Evolutionary conservation across 2,797 vertebrate genomes (phyloP).

Genomic region (Glyptemys insculpta): DNA sequence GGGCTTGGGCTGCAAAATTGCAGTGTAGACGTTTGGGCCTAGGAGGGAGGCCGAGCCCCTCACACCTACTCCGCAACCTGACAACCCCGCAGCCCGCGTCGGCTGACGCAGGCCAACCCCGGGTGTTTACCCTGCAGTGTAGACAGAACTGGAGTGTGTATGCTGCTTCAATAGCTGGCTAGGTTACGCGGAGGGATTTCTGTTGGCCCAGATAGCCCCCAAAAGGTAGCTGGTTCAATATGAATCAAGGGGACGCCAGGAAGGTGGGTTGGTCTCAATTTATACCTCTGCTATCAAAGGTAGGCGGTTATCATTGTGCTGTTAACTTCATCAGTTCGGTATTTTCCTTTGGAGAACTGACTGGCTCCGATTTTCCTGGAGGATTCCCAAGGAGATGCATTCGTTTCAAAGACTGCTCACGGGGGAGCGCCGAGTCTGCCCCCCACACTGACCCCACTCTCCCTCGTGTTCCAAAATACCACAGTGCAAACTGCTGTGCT

Average conservation of each 20-base stretch:
- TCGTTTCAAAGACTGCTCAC: background rate
- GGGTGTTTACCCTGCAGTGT: no score
- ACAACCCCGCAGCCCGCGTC: no score
- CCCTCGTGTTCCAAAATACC: background rate
- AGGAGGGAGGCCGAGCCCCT: no score
- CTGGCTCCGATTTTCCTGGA: background rate
- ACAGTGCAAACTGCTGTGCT: background rate
- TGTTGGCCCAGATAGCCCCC: background rate
- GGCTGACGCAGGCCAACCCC: no score
- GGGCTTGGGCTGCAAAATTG: no score
- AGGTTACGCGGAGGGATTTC: background rate
- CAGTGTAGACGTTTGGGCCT: no score
- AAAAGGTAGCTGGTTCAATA: background rate
- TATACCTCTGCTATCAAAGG: background rate
- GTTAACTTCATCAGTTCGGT: no score
- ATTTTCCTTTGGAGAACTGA: no score
- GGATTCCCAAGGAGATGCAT: background rate
- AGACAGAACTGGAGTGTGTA: no score
- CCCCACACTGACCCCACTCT: background rate
- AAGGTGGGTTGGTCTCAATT: background rate
- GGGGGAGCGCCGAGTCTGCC: background rate
- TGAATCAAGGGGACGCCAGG: background rate
- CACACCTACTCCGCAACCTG: no score
- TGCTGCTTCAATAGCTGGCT: no score
- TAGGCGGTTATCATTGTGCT: no score